phyloP scores from a whole-genome alignment of 1,140 invertebrate genomes.

The Caenorhabditis briggsae region DNA sequence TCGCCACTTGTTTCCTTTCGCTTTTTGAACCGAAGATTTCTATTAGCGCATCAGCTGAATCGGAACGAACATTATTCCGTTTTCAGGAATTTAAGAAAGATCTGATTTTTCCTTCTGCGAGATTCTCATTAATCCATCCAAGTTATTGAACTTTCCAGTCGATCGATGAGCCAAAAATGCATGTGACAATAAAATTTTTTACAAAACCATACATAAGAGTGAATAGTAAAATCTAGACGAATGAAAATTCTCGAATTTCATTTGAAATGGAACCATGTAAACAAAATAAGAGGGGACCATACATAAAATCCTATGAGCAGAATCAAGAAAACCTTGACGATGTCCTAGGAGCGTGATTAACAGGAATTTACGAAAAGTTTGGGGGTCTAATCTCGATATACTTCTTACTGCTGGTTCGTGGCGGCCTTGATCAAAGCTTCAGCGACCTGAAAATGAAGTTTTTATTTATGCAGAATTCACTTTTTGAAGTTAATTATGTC shows the following conservation, averaged over 20 bases:
- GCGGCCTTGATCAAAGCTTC: constrained; percentile 74
- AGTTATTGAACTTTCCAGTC: no score
- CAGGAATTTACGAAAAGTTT: constrained; percentile 20
- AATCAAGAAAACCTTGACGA: neutral
- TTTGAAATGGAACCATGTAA: constrained; percentile 43
- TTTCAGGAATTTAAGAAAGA: neutral
- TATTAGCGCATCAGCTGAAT: constrained; percentile 28
- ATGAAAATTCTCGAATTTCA: constrained; percentile 5
- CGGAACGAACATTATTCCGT: neutral
- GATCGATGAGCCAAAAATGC: no score
- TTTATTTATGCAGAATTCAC: neutral
- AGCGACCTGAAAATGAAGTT: constrained; percentile 65
- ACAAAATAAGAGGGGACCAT: constrained; percentile 30
- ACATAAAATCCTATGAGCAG: constrained; percentile 15
- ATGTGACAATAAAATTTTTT: neutral
- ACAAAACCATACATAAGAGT: neutral
- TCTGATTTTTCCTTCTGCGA: neutral
- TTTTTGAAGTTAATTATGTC: neutral
- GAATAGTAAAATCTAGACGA: neutral
- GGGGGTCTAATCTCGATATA: constrained; percentile 11
- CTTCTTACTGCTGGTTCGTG: constrained; percentile 65
- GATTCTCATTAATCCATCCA: neutral
- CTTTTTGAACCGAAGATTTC: constrained; percentile 7
- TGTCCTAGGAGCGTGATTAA: neutral
- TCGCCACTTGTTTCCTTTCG: constrained; percentile 17